Evolutionary conservation across 1,140 invertebrate species (phyloP).

Genomic region (Odontomachus brunneus): DNA sequence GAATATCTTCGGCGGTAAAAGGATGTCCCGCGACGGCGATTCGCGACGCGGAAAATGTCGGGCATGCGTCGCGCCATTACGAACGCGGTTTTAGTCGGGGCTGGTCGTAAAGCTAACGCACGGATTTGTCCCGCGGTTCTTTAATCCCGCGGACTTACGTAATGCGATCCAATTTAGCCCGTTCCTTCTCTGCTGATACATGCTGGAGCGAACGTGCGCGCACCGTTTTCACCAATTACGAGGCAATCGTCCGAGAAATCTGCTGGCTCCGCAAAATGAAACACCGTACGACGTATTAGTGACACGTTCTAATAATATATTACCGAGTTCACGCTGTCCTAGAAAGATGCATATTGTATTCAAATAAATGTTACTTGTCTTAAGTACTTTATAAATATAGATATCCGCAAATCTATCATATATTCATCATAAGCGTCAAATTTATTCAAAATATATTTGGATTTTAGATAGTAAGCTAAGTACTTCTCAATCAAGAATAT

Average conservation of each 20-base stretch:
- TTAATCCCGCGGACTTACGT: constrained; percentile 72
- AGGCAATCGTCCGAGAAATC: constrained; percentile 64
- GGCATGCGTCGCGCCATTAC: background rate
- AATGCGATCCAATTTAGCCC: constrained; percentile 74
- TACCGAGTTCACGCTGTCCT: constrained; percentile 18
- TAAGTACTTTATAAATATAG: too few species aligned
- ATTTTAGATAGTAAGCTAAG: too few species aligned
- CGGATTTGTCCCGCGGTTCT: constrained; percentile 73
- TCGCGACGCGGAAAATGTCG: constrained; percentile 18
- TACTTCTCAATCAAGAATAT: too few species aligned
- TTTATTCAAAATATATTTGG: too few species aligned
- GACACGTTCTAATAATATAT: constrained; percentile 44
- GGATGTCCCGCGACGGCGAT: background rate
- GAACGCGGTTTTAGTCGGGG: constrained; percentile 29
- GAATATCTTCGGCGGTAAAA: background rate
- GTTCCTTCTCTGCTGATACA: constrained; percentile 66
- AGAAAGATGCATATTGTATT: too few species aligned
- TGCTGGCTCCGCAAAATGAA: constrained; percentile 29
- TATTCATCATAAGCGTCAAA: too few species aligned
- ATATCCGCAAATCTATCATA: too few species aligned
- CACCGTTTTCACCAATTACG: constrained; percentile 60
- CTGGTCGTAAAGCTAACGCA: constrained; percentile 62
- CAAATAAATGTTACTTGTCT: too few species aligned
- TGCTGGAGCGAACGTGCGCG: constrained; percentile 12
- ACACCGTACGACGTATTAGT: constrained; percentile 31